These are phyloP conservation scores for Oreochromis grahami DNA, from an alignment of 2,797 vertebrate species.

Conservation along the genomic window DNA sequence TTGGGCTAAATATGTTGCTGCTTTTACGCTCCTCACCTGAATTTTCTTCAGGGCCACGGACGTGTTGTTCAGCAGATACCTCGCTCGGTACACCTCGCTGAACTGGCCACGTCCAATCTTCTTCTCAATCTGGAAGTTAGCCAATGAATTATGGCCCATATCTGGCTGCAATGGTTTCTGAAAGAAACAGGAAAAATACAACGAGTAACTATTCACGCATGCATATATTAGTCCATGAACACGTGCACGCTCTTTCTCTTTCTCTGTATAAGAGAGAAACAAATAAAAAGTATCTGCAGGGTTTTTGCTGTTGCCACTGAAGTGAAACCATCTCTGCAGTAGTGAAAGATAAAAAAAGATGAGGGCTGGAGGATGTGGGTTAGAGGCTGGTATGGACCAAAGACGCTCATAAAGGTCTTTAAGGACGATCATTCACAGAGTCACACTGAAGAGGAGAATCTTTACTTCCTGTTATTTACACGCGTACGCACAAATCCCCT, in stretches of 20 bases:
- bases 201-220: neutral
- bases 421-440: neutral
- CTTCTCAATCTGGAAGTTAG: constrained; percentile 95
- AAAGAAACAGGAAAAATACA: neutral
- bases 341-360: neutral
- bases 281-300: neutral
- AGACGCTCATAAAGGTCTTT: constrained; percentile 22
- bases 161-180: constrained; percentile 91
- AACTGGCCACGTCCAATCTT: constrained; percentile 97
- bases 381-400: constrained; percentile 2
- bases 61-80: constrained; percentile 89
- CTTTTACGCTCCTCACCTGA: constrained; percentile 79
- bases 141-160: constrained; percentile 91
- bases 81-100: constrained; percentile 94
- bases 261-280: neutral
- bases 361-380: neutral
- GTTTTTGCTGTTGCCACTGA: neutral
- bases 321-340: neutral
- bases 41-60: constrained; percentile 96
- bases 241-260: neutral
- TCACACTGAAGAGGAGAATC: neutral
- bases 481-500: neutral
- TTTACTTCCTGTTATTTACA: neutral
- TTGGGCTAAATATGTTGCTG: neutral
- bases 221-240: neutral